Evolutionary conservation across 2,888 invertebrate genomes (phyloP), one percentile per base, ranked within the genome.

Genomic region (Melanotus villosus): DNA sequence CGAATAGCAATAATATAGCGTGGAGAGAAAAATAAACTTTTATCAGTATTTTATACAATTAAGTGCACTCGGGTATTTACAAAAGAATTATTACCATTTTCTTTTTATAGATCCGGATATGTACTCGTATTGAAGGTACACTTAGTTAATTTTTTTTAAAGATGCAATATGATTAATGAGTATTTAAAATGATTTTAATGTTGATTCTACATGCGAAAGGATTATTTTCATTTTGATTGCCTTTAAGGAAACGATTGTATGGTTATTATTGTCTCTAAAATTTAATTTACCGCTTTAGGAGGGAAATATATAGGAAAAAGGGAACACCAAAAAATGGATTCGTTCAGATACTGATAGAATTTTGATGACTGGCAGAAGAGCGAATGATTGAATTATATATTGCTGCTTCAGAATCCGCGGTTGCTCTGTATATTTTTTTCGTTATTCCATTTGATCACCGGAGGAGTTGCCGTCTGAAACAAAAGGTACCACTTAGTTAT

Each of bases 361-460:
- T 58, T 58, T 43, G 58, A 57, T 58, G 58, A 38, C 16, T 43
- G 58, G 38, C 58, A 58, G 58, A 41, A 54, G 36, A 54, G 52
- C 52, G 63, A 65, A 23, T 57, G 56, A 65, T 65, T 56, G 45
- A 57, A 56, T 57, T 57, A 56, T 57, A 47, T 65, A 57, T 65
- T 57, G 56, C 54, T 56, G 64, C 65, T 45, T 57, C 23, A 32
- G 52, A 38, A 63, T 63, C 36, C 63, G 52, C 52, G 36, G 56
- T 56, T 43, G 58, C 58, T 56, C 45, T 43, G 19, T 43, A 43
- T 43, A n/a, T n/a, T n/a, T 7, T 26, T 3, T 57, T 65, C 43
- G 32, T 34, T 65, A 54, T 57, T 56, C 56, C 41, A 43, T 45
- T 65, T 65, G 41, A 56, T 41, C 54, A 36, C 38, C 63, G 41